Conservation (phyloP, 1,140 invertebrate species). For the Pissodes strobi region DNA sequence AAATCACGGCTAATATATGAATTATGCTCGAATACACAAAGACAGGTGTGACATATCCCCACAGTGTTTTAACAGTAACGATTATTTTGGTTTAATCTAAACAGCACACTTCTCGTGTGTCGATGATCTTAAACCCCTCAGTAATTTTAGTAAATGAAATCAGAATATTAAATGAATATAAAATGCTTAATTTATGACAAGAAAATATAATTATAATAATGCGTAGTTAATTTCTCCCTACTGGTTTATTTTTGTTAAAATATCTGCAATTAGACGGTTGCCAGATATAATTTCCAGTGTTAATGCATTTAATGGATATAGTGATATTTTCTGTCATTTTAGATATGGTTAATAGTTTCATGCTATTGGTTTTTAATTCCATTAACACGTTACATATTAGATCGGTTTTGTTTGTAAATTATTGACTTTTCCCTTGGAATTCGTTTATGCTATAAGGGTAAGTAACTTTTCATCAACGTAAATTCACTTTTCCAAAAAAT, state of each 20-base stretch:
- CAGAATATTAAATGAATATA: constrained; percentile 15
- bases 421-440: no score
- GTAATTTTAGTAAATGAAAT: constrained; percentile 24
- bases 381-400: no score
- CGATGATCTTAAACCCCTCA: constrained; percentile 13
- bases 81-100: constrained; percentile 15
- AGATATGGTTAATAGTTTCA: no score
- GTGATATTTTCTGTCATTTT: no score
- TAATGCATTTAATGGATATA: no score
- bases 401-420: no score
- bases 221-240: constrained; percentile 1
- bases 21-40: constrained; percentile 12
- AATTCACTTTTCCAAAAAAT: no score
- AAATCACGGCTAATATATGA: constrained; percentile 8
- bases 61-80: constrained; percentile 12
- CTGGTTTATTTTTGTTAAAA: constrained; percentile 4
- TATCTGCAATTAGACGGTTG: no score
- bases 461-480: no score
- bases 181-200: constrained; percentile 10
- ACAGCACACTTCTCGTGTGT: constrained; percentile 24
- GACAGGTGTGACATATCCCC: constrained; percentile 22
- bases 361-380: no score
- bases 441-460: no score
- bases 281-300: no score
- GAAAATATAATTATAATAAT: not conserved